Evolutionary conservation across 2,113 vertebrate genomes (phyloP).

Genomic region (Axis porcinus): DNA sequence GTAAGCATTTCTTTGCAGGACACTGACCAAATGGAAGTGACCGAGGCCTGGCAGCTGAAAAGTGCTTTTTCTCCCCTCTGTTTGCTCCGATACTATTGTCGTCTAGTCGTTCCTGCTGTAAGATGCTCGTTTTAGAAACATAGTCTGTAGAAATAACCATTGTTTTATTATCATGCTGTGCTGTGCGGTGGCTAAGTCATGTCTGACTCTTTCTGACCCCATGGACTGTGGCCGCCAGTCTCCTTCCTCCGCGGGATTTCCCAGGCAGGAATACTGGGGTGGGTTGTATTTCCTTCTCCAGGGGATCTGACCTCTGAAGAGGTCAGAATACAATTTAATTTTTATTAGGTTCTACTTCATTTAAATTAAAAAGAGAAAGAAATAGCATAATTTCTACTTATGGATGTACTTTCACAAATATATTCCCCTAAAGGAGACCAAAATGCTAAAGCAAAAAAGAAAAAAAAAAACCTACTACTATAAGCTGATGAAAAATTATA

Average conservation of each 20-base stretch:
- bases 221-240: not conserved
- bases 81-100: too few relatives aligned
- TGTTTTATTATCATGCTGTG: not conserved
- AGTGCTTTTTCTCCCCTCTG: not conserved
- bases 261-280: not conserved
- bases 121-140: not conserved
- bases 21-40: too few relatives aligned
- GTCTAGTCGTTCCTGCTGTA: not conserved
- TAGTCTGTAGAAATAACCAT: not conserved
- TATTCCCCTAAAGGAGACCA: not conserved
- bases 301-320: not conserved
- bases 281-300: not conserved
- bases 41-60: not conserved
- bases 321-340: not conserved
- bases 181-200: not conserved
- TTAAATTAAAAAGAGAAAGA: not conserved
- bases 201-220: not conserved
- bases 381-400: not conserved
- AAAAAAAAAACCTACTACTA: not conserved
- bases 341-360: not conserved
- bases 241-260: not conserved
- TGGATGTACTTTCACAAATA: not conserved
- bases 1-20: not conserved
- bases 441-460: not conserved
- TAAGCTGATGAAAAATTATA: not conserved